Evolutionary conservation across 2,888 invertebrate species (phyloP), one percentile per base, ranked within the genome.

Genomic region (Ariolimax columbianus): DNA sequence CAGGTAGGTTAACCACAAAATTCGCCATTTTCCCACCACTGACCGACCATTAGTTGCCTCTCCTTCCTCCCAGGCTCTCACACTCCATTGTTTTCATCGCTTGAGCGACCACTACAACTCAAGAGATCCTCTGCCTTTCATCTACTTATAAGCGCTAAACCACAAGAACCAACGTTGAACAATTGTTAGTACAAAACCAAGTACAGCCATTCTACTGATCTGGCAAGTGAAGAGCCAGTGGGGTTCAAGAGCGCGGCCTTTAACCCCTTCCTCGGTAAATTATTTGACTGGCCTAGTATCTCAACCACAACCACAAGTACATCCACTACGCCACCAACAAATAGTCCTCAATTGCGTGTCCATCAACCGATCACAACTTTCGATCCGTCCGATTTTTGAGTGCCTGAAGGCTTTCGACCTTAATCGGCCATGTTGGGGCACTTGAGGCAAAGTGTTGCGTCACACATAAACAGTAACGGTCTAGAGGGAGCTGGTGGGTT

Each of bases 41-140:
- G 51, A 40, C n/a, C 19, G 17, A 19, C 40, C 40, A 40, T 40
- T 40, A 14, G 77, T 77, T 51, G 17, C 51, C 7, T 77, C 33
- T 30, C 33, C 30, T 77, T 17, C 14, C 77, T 77, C n/a, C 33
- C 23, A 77, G 43, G 26, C 51, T 51, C 51, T 77, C 33, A 51
- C 30, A 30, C 51, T 6, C 47, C 77, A 47, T 77, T 47, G 47
- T 77, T 51, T 33, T 77, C 51, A 77, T 77, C 51, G 30, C 77
- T 51, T 30, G 30, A 77, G 51, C 43, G 73, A 14, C 51, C 77
- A 77, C 77, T 77, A 77, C 9, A 77, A 26, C 51, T 77, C 30
- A 77, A 77, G 77, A 77, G 77, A 14, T 51, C 33, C 51, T 51
- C 51, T 47, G 11, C 33, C 77, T 77, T 77, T 77, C 77, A 77